Base-by-base conservation (phyloP, 2,888 invertebrate species). In the Philonicus albiceps region DNA sequence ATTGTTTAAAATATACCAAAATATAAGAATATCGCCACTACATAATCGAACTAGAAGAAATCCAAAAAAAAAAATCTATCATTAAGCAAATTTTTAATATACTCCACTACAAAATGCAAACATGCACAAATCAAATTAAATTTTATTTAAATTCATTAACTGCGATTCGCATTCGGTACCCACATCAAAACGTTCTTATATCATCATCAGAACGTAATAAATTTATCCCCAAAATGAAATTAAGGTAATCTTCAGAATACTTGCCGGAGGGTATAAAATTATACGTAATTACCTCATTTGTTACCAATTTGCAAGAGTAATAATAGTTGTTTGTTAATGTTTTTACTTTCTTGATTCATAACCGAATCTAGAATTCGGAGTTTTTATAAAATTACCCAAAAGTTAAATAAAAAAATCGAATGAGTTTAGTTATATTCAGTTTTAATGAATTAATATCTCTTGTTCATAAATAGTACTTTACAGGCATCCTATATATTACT, bases 401-500 rank as follows among this genome's bases (percentile, higher is more conserved):
- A 43, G 13, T 16, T 3, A 43, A 74, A 31, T 74, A 74, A 74
- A 74, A n/a, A 37, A 19, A 3, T n/a, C 74, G 5, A 1, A 40
- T 3, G 34, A 30, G 11, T 74, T 74, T 30, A 74, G 27, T 74
- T 37, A 55, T 53, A 81, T 64, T 81, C 55, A 40, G 19, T 31
- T 49, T 78, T 64, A 74, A 74, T 81, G n/a, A 30, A 22, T 78
- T 64, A 74, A 74, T 81, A 49, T 81, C 53, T 81, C 55, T 81
- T 64, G 55, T 55, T 81, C 55, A 81, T 81, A 81, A 81, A 81
- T 81, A 81, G 43, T 31, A 78, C 49, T 76, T 80, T 80, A 49
- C 80, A 53, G 30, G 64, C 8, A 53, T 80, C 80, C 49, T 80
- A 80, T 30, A 80, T 80, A 80, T 80, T 49, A 49, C 30, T 49